Percentiles rank a stretch among this genome's conserved stretches.
Conservation (phyloP, 2,113 vertebrate species). For the Lasiurus cinereus region DNA sequence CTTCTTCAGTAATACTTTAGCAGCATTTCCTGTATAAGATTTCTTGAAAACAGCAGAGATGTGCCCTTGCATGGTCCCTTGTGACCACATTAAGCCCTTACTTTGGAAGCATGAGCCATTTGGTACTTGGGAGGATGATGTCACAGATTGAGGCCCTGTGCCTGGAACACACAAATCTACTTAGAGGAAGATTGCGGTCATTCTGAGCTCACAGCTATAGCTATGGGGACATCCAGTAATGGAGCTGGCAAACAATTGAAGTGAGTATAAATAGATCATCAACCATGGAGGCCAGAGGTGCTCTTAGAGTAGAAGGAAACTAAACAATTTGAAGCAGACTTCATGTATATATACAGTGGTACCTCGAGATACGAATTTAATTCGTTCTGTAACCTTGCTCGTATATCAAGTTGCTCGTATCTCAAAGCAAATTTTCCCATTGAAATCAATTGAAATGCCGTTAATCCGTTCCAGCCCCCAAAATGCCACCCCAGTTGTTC, state of each 20-base stretch:
- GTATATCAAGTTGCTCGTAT: too few relatives aligned
- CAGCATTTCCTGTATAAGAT: slow-evolving; percentile 60
- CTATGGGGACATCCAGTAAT: not conserved
- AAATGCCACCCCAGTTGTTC: too few relatives aligned
- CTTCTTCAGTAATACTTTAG: slow-evolving; percentile 28
- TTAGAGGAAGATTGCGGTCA: not conserved
- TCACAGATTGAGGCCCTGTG: not conserved
- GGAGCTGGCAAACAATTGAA: slow-evolving; percentile 42
- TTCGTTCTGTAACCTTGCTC: too few relatives aligned
- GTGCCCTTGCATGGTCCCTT: not conserved
- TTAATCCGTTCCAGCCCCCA: too few relatives aligned
- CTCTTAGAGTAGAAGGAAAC: not conserved
- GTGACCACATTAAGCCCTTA: slow-evolving; percentile 50
- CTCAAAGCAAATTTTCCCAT: too few relatives aligned
- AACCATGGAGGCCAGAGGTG: not conserved
- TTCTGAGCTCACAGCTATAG: not conserved
- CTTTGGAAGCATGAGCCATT: not conserved
- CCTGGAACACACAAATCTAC: not conserved
- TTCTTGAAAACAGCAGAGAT: slow-evolving; percentile 56
- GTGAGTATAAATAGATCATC: slow-evolving; percentile 6
- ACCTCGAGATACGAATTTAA: too few relatives aligned
- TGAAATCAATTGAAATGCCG: too few relatives aligned
- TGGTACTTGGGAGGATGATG: not conserved
- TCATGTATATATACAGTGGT: not conserved
- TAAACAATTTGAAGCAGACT: not conserved